Conservation (phyloP, 2,888 invertebrate genomes). For the Dolomedes plantarius region DNA sequence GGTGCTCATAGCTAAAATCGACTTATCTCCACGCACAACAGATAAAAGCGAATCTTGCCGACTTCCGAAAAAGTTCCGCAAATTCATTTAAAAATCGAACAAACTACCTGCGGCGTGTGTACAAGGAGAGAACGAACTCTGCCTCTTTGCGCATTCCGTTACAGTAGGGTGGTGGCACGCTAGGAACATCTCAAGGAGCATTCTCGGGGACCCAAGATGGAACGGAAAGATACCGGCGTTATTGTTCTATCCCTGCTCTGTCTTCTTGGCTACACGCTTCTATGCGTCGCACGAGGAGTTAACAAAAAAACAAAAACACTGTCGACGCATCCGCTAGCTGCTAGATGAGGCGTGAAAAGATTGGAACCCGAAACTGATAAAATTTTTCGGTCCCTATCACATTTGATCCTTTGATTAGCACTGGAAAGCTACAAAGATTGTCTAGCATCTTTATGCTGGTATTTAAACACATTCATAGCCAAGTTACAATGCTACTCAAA, state of each 20-base stretch:
- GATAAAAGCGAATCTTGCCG: not conserved
- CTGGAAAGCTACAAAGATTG: too few relatives aligned
- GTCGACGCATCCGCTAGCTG: slow-evolving; percentile 40
- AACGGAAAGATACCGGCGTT: slow-evolving; percentile 38
- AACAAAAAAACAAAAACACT: slow-evolving; percentile 23
- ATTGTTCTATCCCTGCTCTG: slow-evolving; percentile 28
- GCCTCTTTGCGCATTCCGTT: slow-evolving; percentile 49
- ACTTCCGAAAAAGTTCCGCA: not conserved
- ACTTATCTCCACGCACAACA: not conserved
- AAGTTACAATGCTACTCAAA: too few relatives aligned
- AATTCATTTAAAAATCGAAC: not conserved
- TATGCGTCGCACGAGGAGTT: slow-evolving; percentile 1
- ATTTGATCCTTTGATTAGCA: not conserved
- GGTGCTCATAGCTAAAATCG: not conserved
- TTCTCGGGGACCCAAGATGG: slow-evolving; percentile 26
- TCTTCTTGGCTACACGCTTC: slow-evolving; percentile 31
- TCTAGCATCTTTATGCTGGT: too few relatives aligned
- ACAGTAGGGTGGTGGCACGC: slow-evolving; percentile 60
- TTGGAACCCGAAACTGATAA: not conserved
- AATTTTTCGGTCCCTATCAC: not conserved
- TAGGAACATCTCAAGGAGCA: slow-evolving; percentile 18
- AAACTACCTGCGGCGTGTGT: not conserved
- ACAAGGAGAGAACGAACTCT: slow-evolving; percentile 2
- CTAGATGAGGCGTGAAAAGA: slow-evolving; percentile 50
- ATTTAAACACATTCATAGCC: too few relatives aligned